These are phyloP conservation scores for Rhabdomys dilectus DNA, from an alignment of 2,113 vertebrate species.

Conservation along the genomic window DNA sequence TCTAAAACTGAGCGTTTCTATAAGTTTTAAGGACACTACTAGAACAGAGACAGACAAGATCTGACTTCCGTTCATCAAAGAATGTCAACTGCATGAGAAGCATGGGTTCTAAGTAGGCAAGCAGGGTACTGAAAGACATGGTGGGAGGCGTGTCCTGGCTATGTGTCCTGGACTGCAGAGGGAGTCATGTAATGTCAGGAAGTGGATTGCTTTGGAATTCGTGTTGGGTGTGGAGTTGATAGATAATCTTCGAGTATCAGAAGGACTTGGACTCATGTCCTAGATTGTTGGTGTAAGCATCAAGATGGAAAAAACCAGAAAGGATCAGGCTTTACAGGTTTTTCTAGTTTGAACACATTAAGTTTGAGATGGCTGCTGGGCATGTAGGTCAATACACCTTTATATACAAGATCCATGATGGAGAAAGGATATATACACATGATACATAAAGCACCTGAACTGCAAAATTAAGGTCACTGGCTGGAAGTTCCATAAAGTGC, in stretches of 20 bases:
- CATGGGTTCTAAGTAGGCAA: neutral
- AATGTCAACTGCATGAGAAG: neutral
- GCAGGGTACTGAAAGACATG: neutral
- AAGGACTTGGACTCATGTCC: neutral
- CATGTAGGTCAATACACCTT: neutral
- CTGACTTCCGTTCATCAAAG: neutral
- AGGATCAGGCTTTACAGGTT: neutral
- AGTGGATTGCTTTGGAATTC: neutral
- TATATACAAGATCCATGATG: neutral
- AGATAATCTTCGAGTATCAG: neutral
- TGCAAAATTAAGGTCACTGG: neutral
- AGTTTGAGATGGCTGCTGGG: neutral
- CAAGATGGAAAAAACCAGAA: neutral
- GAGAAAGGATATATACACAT: neutral
- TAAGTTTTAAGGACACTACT: neutral
- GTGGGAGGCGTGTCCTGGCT: neutral
- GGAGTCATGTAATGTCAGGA: neutral
- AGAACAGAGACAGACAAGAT: neutral
- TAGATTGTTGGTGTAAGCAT: neutral
- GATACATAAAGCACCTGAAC: neutral
- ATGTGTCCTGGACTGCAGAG: neutral
- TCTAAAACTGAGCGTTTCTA: neutral
- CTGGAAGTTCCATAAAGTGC: neutral
- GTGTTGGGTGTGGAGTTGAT: neutral
- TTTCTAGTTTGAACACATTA: conserved; percentile 18